Conservation (phyloP, 2,113 vertebrate genomes). For the Peromyscus maniculatus region DNA sequence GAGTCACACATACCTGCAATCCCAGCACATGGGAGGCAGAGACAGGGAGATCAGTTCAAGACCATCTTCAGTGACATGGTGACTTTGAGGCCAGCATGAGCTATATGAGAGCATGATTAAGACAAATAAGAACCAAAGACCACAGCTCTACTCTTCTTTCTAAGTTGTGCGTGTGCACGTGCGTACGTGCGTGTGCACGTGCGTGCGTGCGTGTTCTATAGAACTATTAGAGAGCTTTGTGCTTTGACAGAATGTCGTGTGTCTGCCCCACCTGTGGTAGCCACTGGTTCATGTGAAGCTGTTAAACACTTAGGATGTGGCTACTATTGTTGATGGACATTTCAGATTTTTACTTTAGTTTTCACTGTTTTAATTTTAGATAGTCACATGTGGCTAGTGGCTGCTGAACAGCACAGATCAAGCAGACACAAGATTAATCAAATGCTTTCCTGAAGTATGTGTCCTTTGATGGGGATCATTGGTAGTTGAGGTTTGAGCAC, state of each 20-base stretch:
- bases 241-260: not conserved
- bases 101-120: not conserved
- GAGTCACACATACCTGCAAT: not conserved
- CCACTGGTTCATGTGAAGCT: accelerated
- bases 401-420: not conserved
- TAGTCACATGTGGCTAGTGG: not conserved
- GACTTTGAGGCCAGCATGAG: not conserved
- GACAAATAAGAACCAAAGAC: not conserved
- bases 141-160: not conserved
- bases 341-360: not conserved
- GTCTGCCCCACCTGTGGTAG: not conserved
- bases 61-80: not conserved
- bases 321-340: not conserved
- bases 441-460: not conserved
- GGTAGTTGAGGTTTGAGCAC: not conserved
- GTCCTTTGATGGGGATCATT: not conserved
- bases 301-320: not conserved
- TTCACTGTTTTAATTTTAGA: not conserved
- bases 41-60: not conserved
- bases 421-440: not conserved
- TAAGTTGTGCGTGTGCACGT: not conserved
- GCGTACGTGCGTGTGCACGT: no score
- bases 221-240: not conserved
- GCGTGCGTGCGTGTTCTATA: no score
- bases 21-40: not conserved